Evolutionary conservation across 2,888 invertebrate species (phyloP), one percentile per base, ranked within the genome.

Genomic region (Andricus quercusramuli): DNA sequence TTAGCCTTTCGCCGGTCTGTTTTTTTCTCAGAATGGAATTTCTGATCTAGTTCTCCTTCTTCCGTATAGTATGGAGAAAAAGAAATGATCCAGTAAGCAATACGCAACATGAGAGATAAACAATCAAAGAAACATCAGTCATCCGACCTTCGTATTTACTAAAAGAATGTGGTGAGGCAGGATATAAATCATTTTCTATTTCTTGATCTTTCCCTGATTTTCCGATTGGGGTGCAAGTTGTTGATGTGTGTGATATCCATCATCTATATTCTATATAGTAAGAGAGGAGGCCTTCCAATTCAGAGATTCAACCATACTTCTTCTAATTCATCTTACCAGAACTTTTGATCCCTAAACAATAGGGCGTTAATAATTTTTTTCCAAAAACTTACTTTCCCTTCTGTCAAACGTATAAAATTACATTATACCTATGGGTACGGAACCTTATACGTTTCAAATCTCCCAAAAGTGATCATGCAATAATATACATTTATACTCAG

Each of bases 201-300:
- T 83, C 78, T 83, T 76, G 83, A 83, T 85, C 56, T 84, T 83
- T 82, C 80, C 82, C 83, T 78, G 77, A 80, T 79, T 82, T 70
- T 56, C n/a, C 64, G 67, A 78, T 66, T 78, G 78, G 85, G 84
- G 85, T 74, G 83, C 81, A 81, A 81, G 80, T 80, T 83, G 85
- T 83, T 85, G 85, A 86, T 85, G 85, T 78, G 83, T 83, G 85
- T 85, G 86, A 86, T 84, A 85, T 86, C 85, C 85, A 84, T 86
- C 85, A 83, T 81, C 56, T n/a, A 8, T 37, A 8, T 37, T 37
- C 37, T 37, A 37, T 37, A 37, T 37, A 9, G 37, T 8, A 13
- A 56, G 13, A 74, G 56, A 22, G 37, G 15, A 56, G n/a, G 15
- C 56, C n/a, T 37, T 59, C 37, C 32, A 37, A 74, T 59, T 74